Evolutionary conservation across 2,888 invertebrate genomes (phyloP).

Genomic region (Theretra japonica): DNA sequence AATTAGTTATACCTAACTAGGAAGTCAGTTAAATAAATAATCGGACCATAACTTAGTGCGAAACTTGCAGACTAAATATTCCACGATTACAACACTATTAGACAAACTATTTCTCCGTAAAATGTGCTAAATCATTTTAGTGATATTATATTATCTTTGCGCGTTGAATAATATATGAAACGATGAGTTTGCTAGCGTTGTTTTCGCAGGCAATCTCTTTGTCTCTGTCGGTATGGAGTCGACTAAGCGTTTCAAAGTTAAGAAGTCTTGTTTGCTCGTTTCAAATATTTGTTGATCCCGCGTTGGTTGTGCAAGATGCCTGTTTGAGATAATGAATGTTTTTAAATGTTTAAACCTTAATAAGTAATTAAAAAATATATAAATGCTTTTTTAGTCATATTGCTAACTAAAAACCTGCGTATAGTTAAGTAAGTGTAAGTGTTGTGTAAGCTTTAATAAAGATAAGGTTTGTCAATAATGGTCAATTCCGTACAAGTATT

Average conservation of each 20-base stretch:
- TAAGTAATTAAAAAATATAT: not conserved
- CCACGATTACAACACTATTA: too few relatives aligned
- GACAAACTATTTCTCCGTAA: not conserved
- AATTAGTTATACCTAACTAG: too few relatives aligned
- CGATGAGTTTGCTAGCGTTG: slow-evolving; percentile 32
- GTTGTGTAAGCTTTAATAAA: too few relatives aligned
- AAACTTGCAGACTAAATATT: too few relatives aligned
- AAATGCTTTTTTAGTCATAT: not conserved
- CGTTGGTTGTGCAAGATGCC: slow-evolving; percentile 66
- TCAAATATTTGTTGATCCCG: slow-evolving; percentile 78
- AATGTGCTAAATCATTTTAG: not conserved
- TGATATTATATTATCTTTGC: not conserved
- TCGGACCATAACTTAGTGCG: too few relatives aligned
- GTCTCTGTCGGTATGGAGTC: slow-evolving; percentile 59
- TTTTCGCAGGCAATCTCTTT: slow-evolving; percentile 68
- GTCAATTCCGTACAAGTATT: too few relatives aligned
- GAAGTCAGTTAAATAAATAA: too few relatives aligned
- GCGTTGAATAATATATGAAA: slow-evolving; percentile 5
- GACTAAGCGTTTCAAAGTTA: slow-evolving; percentile 74
- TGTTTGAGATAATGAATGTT: slow-evolving; percentile 75
- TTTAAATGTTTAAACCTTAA: slow-evolving; percentile 32
- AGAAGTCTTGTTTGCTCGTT: slow-evolving; percentile 72
- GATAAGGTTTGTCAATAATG: too few relatives aligned
- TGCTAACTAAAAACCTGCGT: not conserved
- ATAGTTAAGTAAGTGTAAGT: too few relatives aligned